Evolutionary conservation across 2,888 invertebrate genomes (phyloP).

Genomic region (Lasioglossum calceatum): DNA sequence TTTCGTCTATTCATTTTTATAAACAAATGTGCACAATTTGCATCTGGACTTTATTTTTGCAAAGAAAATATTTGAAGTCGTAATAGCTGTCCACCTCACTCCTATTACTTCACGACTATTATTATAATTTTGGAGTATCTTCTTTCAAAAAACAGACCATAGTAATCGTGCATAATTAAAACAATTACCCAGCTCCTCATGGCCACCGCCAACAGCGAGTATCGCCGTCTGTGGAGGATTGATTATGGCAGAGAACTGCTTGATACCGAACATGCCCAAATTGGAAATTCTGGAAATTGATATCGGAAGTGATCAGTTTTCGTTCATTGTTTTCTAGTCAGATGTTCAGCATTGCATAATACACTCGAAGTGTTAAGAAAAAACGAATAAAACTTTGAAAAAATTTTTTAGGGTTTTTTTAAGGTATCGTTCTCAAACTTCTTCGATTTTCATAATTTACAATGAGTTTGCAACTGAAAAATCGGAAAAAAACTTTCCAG

Average conservation of each 20-base stretch:
- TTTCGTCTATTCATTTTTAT: neutral
- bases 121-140: neutral
- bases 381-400: too few relatives aligned
- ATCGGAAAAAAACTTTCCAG: too few relatives aligned
- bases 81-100: neutral
- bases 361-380: too few relatives aligned
- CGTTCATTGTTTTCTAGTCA: neutral
- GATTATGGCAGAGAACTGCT: constrained; percentile 88
- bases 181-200: constrained; percentile 80
- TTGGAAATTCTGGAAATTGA: constrained; percentile 87
- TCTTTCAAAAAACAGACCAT: neutral
- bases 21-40: neutral
- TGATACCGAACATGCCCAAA: constrained; percentile 89
- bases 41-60: neutral
- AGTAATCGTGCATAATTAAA: neutral
- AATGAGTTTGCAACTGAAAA: too few relatives aligned
- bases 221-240: constrained; percentile 90
- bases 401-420: too few relatives aligned
- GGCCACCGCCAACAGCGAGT: constrained; percentile 86
- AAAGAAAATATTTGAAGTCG: neutral
- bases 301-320: constrained; percentile 19
- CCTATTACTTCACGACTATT: neutral
- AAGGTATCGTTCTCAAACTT: too few relatives aligned
- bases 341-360: too few relatives aligned
- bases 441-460: too few relatives aligned